Conservation (phyloP, 2,797 vertebrate genomes). For the Fistularia commersonii region DNA sequence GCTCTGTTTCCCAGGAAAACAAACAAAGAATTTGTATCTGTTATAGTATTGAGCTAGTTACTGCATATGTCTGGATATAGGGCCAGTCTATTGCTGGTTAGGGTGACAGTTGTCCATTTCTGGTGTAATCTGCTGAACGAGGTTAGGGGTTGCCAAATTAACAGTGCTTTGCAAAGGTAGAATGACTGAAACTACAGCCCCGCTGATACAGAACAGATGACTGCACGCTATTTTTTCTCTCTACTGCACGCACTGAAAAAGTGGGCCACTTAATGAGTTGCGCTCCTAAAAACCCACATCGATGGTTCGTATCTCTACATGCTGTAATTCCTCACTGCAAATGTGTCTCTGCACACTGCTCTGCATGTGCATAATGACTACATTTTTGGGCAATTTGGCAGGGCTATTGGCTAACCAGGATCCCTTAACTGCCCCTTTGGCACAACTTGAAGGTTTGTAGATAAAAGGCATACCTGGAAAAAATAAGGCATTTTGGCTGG, state of each 20-base stretch:
- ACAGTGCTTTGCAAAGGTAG: slow-evolving; percentile 57
- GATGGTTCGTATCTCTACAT: too few relatives aligned
- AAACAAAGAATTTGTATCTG: slow-evolving; percentile 36
- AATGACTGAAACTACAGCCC: slow-evolving; percentile 31
- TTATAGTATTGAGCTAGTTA: slow-evolving; percentile 10
- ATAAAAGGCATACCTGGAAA: too few relatives aligned
- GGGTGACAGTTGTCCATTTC: slow-evolving; percentile 40
- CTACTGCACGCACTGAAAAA: slow-evolving; percentile 4
- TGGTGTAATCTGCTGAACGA: slow-evolving; percentile 41
- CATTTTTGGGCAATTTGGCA: too few relatives aligned
- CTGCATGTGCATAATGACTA: too few relatives aligned
- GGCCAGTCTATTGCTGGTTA: too few relatives aligned
- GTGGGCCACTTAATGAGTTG: not conserved
- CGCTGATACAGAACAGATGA: slow-evolving; percentile 55
- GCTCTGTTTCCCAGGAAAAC: slow-evolving; percentile 40
- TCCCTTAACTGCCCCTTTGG: too few relatives aligned
- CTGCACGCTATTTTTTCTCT: slow-evolving; percentile 4
- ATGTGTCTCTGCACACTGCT: too few relatives aligned
- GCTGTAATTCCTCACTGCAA: too few relatives aligned
- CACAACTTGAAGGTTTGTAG: too few relatives aligned
- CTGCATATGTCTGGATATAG: too few relatives aligned
- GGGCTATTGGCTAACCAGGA: too few relatives aligned
- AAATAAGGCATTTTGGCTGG: too few relatives aligned
- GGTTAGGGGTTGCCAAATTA: slow-evolving; percentile 28
- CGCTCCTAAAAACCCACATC: not conserved